phyloP scores from a whole-genome alignment of 2,797 vertebrate genomes.

The Luscinia luscinia region DNA sequence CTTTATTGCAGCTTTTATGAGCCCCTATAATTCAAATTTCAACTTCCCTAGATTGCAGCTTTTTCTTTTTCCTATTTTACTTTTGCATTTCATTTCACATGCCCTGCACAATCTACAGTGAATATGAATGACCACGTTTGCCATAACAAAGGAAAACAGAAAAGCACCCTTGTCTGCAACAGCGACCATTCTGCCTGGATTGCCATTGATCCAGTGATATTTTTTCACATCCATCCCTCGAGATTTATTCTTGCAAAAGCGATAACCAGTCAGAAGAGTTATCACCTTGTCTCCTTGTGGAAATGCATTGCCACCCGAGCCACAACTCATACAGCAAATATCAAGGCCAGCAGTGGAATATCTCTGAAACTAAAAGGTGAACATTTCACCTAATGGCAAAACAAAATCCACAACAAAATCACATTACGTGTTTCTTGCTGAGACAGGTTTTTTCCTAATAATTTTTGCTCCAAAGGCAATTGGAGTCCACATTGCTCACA shows the following conservation, averaged over 20 bases:
- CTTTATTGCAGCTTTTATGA: slow-evolving; percentile 55
- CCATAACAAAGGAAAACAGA: slow-evolving; percentile 14
- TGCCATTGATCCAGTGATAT: slow-evolving; percentile 11
- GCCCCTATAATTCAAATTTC: slow-evolving; percentile 30
- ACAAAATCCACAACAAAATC: not conserved
- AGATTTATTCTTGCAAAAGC: slow-evolving; percentile 29
- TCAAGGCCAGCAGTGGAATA: slow-evolving; percentile 18
- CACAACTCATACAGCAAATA: slow-evolving; percentile 28
- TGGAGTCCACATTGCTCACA: not conserved
- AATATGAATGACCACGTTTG: not conserved
- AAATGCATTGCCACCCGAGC: slow-evolving; percentile 35
- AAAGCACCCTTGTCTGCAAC: not conserved
- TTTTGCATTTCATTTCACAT: slow-evolving; percentile 8
- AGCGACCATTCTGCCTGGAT: not conserved
- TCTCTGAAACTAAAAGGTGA: not conserved
- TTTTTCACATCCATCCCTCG: not conserved
- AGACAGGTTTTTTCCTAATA: not conserved
- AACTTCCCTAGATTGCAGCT: not conserved
- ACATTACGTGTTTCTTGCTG: not conserved
- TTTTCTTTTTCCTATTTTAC: not conserved
- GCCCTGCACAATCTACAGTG: not conserved
- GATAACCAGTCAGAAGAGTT: slow-evolving; percentile 28
- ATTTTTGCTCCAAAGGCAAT: not conserved
- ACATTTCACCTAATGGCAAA: not conserved
- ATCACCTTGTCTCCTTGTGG: slow-evolving; percentile 33